Evolutionary conservation across 1,140 invertebrate species (phyloP), one percentile per base, ranked within the genome.

Genomic region (Pogonognathellus flavescens): DNA sequence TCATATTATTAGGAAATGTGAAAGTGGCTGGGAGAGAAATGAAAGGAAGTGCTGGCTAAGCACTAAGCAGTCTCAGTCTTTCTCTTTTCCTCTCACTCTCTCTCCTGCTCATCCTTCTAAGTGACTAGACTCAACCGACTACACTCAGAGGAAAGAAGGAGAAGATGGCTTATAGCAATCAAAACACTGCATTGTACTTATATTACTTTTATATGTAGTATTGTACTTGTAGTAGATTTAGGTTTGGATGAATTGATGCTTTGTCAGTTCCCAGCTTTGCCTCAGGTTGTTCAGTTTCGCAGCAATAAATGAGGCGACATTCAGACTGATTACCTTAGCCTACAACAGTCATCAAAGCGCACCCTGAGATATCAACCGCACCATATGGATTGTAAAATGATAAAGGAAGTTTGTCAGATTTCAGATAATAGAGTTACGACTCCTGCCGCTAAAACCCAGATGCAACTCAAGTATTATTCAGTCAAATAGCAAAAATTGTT

Each of bases 271-370:
- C 10, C 11, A 13, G 53, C 53, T n/a, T 62, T 9, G 66, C 66
- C 66, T 72, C 11, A 41, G 66, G 66, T 72, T 72, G 11, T 41
- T 72, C 66, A 72, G 66, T 25, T 25, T 72, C 31, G 14, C 7
- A 72, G 66, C 66, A 72, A 72, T 72, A 72, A 72, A 72, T 72
- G 66, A 72, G 66, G 66, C 25, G 66, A 41, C 66, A 72, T 72
- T 41, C 25, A 72, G 66, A 72, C 66, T 72, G 66, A 72, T 72
- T 72, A 41, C 66, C 66, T 72, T n/a, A 72, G 66, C 31, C 66
- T 72, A 72, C 20, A 72, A 72, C 25, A 72, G 66, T 72, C 20
- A 72, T 72, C 66, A 72, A 72, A 72, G 41, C 31, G 66, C 66
- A 72, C 66, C 66, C 66, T 41, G 11, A 72, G 14, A 31, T 31